Evolutionary conservation across 1,140 invertebrate species (phyloP), one percentile per base, ranked within the genome.

Genomic region (Drosophila tsacasi): DNA sequence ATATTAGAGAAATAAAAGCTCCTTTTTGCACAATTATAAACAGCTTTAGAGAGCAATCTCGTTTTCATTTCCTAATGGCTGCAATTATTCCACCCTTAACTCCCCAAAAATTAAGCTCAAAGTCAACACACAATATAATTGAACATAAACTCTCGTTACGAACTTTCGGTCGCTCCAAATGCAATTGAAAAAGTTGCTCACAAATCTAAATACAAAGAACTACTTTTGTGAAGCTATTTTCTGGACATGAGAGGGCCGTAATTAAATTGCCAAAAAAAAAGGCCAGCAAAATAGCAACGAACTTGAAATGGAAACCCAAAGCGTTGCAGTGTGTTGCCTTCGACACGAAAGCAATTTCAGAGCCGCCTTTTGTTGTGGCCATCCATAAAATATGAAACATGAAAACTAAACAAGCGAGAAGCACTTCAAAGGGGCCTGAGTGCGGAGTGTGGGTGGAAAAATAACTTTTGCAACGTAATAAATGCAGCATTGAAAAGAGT

Each of bases 381-480:
- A 47, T 65, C 55, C 65, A 64, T 78, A 85, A 82, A 71, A 82
- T 61, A 73, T 67, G 61, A 81, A 72, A 65, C 50, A 63, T 67
- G 67, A 52, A 60, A 65, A 23, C 44, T 49, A 61, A 74, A 75
- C 76, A 66, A 67, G 49, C 23, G n/a, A 71, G n/a, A 71, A 64
- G 30, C 52, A 59, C 69, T 60, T 15, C 27, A 40, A 40, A 12
- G 35, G 32, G 40, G 25, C 39, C 21, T 7, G 23, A n/a, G 35
- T 37, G 35, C 35, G 35, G 21, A 4, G 42, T 50, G 65, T 47
- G 8, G 46, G 37, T 46, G 67, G 13, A 50, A 77, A 85, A 85
- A 66, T 74, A 84, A 77, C 77, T 84, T 78, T 84, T 25, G 60
- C 72, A 72, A 58, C 40, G 52, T 62, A 69, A 82, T 82, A 85